Evolutionary conservation across 2,888 invertebrate species (phyloP), one percentile per base, ranked within the genome.

Genomic region (Drosophila niveifrons): DNA sequence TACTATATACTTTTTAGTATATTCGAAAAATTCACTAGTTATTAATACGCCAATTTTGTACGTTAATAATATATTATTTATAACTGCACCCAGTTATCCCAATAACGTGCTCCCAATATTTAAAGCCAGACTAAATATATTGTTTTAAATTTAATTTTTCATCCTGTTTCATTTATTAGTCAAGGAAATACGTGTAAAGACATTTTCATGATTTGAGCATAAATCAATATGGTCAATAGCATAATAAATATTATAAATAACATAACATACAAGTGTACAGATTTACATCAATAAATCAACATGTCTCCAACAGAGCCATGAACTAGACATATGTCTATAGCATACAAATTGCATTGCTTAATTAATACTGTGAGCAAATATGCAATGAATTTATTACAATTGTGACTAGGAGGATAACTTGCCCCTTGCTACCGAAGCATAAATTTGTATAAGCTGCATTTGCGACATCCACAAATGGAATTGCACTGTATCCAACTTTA

Each of bases 401-500:
- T 9, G 46, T 41, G 15, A 28, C n/a, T 10, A 64, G 39, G 6
- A 78, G 29, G 13, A 43, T 34, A 17, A 9, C 15, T 17, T 34
- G 15, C 9, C 31, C n/a, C 9, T 41, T 48, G 9, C 4, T n/a
- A 11, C 23, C 29, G 23, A n/a, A 0, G 41, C 13, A 10, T 36
- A 41, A 7, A 34, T 11, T 17, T 10, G 6, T 7, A 3, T 44
- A 29, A 28, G 43, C 63, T 41, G 53, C 68, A 63, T 81, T 80
- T 2, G 39, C 63, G 11, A 29, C 63, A 63, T 63, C n/a, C 2
- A 63, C 63, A n/a, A 63, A 63, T 1, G 63, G 63, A 57, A 63
- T 63, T 6, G 62, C 47, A 39, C 46, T 62, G n/a, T 1, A 13
- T 10, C 23, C 39, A 28, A 9, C 29, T n/a, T 1, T 15, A 3